Evolutionary conservation across 2,888 invertebrate species (phyloP), one percentile per base, ranked within the genome.

Genomic region (Proisotoma minuta): DNA sequence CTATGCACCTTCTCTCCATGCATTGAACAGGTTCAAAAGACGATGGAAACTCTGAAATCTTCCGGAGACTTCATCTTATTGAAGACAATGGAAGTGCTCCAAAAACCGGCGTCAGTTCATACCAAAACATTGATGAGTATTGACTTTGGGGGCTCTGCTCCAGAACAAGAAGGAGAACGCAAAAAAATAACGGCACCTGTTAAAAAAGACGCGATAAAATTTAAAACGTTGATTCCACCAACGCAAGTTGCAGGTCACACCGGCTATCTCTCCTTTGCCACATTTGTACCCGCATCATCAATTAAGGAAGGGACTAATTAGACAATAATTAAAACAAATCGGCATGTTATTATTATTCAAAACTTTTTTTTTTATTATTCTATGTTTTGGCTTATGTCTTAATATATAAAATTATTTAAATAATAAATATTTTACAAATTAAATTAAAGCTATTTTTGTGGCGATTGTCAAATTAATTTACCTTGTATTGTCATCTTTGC

Each of bases 1-100:
- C 84, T 99, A 71, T 96, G 97, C 78, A 95, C 95, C 0, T 99
- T 99, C 80, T 98, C 98, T 0, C 99, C 99, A 0, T 99, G 99
- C 79, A 96, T 99, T 71, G 99, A 99, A 79, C 99, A 99, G 83
- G 96, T 97, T 0, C 96, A 97, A 79, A 85, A 87, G 66, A 92
- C 91, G 8, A 92, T 90, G 77, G 78, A 82, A 40, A 83, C 83
- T 24, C 81, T 99, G 28, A 80, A 83, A 58, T 81, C 85, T 39
- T 77, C 68, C 22, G 61, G 84, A 48, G 91, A 91, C 4, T 97
- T 96, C 78, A 84, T 87, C 60, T 91, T 94, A 74, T 81, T 96
- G 58, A 83, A 84, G 73, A 95, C 95, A 0, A 82, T 90, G 79
- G 97, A 98, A 78, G 88, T 94, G 70, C 79, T 94, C 67, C 90